phyloP scores from a whole-genome alignment of 2,888 invertebrate species.

The Campopleginae sp. region DNA sequence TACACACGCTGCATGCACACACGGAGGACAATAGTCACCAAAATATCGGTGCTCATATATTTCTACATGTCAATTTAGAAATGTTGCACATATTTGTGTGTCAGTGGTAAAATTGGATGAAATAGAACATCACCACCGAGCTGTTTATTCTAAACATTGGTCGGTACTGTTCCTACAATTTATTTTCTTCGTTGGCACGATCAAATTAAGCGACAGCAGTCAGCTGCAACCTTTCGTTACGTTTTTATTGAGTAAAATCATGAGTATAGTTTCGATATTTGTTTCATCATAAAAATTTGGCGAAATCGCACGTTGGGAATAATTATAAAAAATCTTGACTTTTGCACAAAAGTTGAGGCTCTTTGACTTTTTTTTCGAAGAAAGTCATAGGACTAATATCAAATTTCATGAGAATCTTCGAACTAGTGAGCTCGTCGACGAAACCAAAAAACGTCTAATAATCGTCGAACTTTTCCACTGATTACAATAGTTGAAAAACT shows the following conservation, averaged over 20 bases:
- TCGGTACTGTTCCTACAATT: constrained; percentile 1
- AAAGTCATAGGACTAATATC: too few relatives aligned
- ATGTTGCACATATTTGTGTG: not conserved
- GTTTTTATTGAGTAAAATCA: not conserved
- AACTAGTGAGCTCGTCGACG: too few relatives aligned
- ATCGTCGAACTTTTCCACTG: not conserved
- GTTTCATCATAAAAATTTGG: not conserved
- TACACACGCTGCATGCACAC: not conserved
- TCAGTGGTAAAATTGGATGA: not conserved
- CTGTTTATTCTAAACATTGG: constrained; percentile 39
- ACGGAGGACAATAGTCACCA: not conserved
- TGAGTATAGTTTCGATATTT: not conserved
- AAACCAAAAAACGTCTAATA: not conserved
- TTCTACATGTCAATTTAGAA: not conserved
- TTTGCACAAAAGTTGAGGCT: too few relatives aligned
- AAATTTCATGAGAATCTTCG: too few relatives aligned
- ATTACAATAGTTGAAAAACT: not conserved
- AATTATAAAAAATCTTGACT: too few relatives aligned
- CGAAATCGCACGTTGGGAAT: too few relatives aligned
- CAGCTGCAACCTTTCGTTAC: not conserved
- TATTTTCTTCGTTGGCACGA: not conserved
- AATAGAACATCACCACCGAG: constrained; percentile 10
- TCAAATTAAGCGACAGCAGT: not conserved
- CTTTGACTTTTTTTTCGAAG: too few relatives aligned
- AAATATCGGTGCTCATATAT: not conserved